phyloP scores from a whole-genome alignment of 2,797 vertebrate species.

The Eidolon dupreanum region DNA sequence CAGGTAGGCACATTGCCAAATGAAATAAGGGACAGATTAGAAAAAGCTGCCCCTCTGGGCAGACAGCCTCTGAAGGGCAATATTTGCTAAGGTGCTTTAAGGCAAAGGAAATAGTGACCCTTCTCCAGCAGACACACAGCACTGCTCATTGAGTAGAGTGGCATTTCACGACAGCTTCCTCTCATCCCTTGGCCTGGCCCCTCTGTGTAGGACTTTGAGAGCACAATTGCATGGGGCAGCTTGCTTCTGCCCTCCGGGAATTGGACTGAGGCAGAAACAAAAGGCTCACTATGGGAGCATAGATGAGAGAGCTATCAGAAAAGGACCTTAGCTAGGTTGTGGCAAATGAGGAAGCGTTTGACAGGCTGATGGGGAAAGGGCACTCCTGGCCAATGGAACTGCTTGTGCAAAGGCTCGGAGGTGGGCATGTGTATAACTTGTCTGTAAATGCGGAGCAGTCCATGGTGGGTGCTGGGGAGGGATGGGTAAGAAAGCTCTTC shows the following conservation, averaged over 20 bases:
- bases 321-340: background rate
- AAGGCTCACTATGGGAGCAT: too few species aligned
- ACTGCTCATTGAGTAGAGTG: background rate
- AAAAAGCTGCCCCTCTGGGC: background rate
- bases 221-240: too few species aligned
- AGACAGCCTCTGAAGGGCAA: background rate
- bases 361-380: background rate
- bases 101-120: background rate
- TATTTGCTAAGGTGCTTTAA: background rate
- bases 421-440: fast-evolving
- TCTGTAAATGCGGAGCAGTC: background rate
- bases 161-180: background rate
- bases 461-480: fast-evolving
- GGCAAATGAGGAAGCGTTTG: too few species aligned
- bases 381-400: fast-evolving
- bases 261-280: background rate
- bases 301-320: background rate
- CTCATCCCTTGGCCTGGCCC: fast-evolving
- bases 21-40: background rate
- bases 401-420: background rate
- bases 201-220: too few species aligned
- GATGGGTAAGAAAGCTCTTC: background rate
- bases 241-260: background rate
- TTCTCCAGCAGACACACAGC: background rate
- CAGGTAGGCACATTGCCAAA: background rate